A percentile compares a stretch with the other conserved stretches of the same genome.
Evolutionary conservation across 2,113 vertebrate species (phyloP).

Genomic region (Isurus oxyrinchus): DNA sequence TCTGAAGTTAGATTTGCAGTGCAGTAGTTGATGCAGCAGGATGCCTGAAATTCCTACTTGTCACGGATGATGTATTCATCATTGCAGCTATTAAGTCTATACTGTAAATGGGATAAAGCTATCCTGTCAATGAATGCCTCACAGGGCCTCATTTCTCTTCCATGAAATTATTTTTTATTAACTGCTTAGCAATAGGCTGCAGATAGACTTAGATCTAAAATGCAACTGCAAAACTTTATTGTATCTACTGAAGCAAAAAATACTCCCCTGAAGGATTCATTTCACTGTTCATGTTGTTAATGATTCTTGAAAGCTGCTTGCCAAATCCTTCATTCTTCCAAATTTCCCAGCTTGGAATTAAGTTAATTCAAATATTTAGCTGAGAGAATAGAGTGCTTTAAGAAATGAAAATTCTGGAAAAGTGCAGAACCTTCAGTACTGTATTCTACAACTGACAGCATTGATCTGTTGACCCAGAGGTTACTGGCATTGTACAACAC

Average conservation of each 20-base stretch:
- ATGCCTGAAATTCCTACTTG: neutral
- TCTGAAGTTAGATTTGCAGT: neutral
- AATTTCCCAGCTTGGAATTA: neutral
- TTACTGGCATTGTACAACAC: neutral
- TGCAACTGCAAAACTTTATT: neutral
- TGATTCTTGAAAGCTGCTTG: neutral
- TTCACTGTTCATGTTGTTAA: neutral
- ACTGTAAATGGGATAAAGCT: neutral
- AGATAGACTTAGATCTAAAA: neutral
- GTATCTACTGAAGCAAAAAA: neutral
- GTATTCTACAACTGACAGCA: neutral
- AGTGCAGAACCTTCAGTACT: neutral
- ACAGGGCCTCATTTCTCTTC: neutral
- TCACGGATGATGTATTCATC: neutral
- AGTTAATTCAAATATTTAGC: neutral
- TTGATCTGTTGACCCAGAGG: neutral
- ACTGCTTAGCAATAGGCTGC: neutral
- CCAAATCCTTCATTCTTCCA: neutral
- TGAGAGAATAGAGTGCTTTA: neutral
- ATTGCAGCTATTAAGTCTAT: neutral
- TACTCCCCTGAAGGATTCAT: neutral
- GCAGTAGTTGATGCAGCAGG: neutral
- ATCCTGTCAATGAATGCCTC: neutral
- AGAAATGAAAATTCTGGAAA: neutral
- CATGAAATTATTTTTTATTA: neutral